Base-by-base conservation (phyloP, 1,140 invertebrate genomes). In the Bombyx mori region DNA sequence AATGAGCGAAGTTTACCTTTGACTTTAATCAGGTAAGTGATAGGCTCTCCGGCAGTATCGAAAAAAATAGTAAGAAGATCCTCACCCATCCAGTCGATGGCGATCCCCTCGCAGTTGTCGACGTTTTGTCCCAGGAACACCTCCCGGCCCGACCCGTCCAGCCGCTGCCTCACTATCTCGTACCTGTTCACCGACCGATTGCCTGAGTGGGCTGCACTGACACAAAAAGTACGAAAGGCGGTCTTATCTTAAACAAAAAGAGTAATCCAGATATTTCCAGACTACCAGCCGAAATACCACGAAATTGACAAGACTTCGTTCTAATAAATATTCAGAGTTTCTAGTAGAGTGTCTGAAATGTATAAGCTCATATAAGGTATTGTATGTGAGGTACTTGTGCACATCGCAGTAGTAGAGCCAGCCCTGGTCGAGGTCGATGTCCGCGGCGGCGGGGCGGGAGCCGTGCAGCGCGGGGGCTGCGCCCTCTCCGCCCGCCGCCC, bases 81-180 rank as follows among this genome's bases (percentile, higher is more conserved):
- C 42, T 75, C 44, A 84, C 82, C 91, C 73, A 95, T 90, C 93
- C 93, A 95, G 81, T 97, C 95, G 45, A 95, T 89, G 47, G 93
- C 93, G 45, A 95, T 71, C 46, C 94, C 92, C 83, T 92, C 90
- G 83, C 91, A 92, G 68, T 89, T 91, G 64, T 89, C 91, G 0
- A 96, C 86, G 54, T 92, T 91, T 12, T 91, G 89, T 0, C 88
- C 89, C 3, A 94, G 85, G 55, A 94, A 89, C 10, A 91, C 88
- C 58, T 89, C 89, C 22, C 92, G 89, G 53, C 88, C 74, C 44
- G 79, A 79, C 4, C 95, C 95, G 84, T 96, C 94, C 89, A 97
- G 91, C 51, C 92, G 92, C 35, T 94, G 92, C 8, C 93, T 88
- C 69, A 95, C 93, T 55, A 97, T 96, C 45, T 89, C 78, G 72